Base-by-base conservation (phyloP, 2,888 invertebrate genomes). In the Drosophila phalerata region DNA sequence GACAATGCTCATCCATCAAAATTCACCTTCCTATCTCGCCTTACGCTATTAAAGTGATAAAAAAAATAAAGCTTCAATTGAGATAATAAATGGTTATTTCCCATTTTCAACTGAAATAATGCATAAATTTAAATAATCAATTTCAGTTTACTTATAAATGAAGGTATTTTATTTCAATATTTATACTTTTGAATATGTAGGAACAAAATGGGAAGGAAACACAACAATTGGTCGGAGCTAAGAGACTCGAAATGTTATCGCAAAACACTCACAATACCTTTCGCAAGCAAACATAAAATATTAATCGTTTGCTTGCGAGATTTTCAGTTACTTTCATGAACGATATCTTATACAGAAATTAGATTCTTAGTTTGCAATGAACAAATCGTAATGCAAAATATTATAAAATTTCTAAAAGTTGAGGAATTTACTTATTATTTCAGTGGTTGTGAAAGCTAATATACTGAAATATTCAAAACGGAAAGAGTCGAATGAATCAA, bases 361-460 rank as follows among this genome's bases (percentile, higher is more conserved):
- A 22, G 22, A 22, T 22, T 22, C 6, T 6, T 28, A 8, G 28
- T 28, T 28, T 28, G 28, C 8, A 8, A 28, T 28, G 28, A 8
- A 28, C 1, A 28, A 4, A 6, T 28, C 4, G 22, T 22, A 0
- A 22, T 3, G 22, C 22, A 22, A 22, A 6, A 6, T 28, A 28
- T 15, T 15, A 38, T n/a, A 8, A 38, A 8, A 8, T 38, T 38
- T 17, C 10, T 10, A 5, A 13, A 13, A 13, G 13, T 11, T 13
- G 8, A 45, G n/a, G 2, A 25, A 8, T 25, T 45, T 15, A 13
- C 19, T 19, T 43, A 25, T 43, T n/a, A 37, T 63, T 40, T 4
- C 25, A 77, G 77, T 81, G 15, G 30, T 81, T 34, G 68, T 19
- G 0, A 43, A 60, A 9, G 13, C 38, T 0, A 37, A 32, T 11